A percentile compares a stretch with the other conserved stretches of the same genome.
These are phyloP conservation scores for Zaprionus obscuricornis DNA, from an alignment of 2,888 invertebrate species.

Conservation along the genomic window DNA sequence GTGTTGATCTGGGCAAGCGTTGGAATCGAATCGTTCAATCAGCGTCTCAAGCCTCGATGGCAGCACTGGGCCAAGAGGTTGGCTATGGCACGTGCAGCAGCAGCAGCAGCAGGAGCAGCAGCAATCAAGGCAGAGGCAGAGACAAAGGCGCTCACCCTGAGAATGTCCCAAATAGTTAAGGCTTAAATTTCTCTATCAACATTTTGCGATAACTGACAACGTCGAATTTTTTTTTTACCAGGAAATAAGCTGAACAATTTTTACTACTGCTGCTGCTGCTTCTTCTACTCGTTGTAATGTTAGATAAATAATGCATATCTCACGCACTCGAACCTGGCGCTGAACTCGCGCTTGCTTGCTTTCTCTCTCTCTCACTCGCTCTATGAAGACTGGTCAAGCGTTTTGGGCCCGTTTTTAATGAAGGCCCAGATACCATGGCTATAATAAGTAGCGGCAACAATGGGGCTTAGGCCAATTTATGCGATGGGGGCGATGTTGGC, in stretches of 20 bases:
- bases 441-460: slow-evolving; percentile 58
- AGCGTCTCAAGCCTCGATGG: slow-evolving; percentile 32
- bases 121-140: slow-evolving; percentile 7
- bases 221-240: slow-evolving; percentile 24
- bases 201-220: slow-evolving; percentile 30
- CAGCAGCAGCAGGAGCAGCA: slow-evolving; percentile 20
- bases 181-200: slow-evolving; percentile 52
- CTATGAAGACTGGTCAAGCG: slow-evolving; percentile 18
- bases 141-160: slow-evolving; percentile 21
- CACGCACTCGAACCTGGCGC: slow-evolving; percentile 73
- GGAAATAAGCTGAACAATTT: slow-evolving; percentile 14
- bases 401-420: slow-evolving; percentile 56
- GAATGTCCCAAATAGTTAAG: slow-evolving; percentile 64
- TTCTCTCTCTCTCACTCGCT: slow-evolving; percentile 2
- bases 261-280: slow-evolving; percentile 18
- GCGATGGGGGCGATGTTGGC: slow-evolving; percentile 25
- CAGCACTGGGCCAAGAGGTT: slow-evolving; percentile 48
- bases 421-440: slow-evolving; percentile 71
- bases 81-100: slow-evolving; percentile 67
- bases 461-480: slow-evolving; percentile 62
- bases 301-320: slow-evolving; percentile 83
- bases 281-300: no score
- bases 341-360: slow-evolving; percentile 35
- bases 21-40: slow-evolving; percentile 75
- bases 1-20: no score